These are phyloP conservation scores for Falco punctatus DNA, from an alignment of 2,113 vertebrate species.

Conservation along the genomic window DNA sequence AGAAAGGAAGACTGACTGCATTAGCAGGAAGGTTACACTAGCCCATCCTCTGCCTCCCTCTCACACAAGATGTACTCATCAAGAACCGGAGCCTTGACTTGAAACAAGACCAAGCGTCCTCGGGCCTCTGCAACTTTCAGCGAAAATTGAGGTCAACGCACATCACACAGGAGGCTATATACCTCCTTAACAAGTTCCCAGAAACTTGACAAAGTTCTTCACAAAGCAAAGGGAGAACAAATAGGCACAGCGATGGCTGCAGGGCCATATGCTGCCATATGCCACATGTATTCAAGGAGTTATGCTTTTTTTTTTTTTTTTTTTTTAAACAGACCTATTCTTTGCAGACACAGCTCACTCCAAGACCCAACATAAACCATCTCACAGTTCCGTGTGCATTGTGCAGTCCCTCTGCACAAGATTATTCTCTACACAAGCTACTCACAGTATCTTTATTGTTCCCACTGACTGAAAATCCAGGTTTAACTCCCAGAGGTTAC, in stretches of 20 bases:
- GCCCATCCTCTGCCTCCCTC: background rate
- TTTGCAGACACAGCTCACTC: background rate
- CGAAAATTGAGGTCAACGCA: background rate
- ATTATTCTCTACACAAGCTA: background rate
- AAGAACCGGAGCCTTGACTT: background rate
- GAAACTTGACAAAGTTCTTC: background rate
- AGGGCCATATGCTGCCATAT: background rate
- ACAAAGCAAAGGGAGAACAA: background rate
- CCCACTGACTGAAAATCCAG: background rate
- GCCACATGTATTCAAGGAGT: fast-evolving
- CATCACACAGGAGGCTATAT: background rate
- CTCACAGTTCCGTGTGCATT: background rate
- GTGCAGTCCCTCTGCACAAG: background rate
- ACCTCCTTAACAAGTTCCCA: background rate
- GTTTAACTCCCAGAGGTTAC: background rate
- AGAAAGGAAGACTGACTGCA: background rate
- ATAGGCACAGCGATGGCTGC: background rate
- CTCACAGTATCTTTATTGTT: too few species aligned
- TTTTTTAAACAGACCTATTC: background rate
- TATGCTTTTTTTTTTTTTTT: background rate
- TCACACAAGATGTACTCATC: background rate
- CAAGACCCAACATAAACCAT: fast-evolving
- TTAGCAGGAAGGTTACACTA: background rate
- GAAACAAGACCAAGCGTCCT: background rate
- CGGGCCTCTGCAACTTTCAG: background rate